phyloP scores from a whole-genome alignment of 2,888 invertebrate genomes.

The Epistrophe grossulariae region DNA sequence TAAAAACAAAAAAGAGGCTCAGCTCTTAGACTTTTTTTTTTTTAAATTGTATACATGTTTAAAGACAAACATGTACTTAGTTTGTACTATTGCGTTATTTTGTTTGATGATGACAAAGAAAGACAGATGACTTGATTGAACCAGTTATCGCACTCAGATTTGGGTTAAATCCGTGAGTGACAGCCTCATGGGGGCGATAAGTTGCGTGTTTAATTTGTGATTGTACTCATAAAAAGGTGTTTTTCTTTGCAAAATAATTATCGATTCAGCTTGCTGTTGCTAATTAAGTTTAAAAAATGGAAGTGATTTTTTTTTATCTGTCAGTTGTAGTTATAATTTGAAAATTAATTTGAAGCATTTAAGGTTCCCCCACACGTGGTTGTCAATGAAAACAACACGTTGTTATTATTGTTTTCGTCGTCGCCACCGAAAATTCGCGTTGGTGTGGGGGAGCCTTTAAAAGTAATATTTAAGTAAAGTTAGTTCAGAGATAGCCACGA shows the following conservation, averaged over 20 bases:
- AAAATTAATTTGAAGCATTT: too few relatives aligned
- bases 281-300: too few relatives aligned
- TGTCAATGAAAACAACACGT: too few relatives aligned
- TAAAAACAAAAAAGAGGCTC: constrained; percentile 20
- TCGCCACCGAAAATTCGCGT: too few relatives aligned
- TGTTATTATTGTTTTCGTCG: too few relatives aligned
- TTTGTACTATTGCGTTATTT: background rate
- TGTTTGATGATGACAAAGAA: background rate
- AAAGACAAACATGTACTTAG: background rate
- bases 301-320: too few relatives aligned
- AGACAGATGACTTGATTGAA: constrained; percentile 31
- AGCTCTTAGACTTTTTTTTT: constrained; percentile 40
- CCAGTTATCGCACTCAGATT: constrained; percentile 23
- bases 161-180: background rate
- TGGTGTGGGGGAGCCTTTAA: too few relatives aligned
- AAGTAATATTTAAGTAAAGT: too few relatives aligned
- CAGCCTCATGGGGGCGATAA: background rate
- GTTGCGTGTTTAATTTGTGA: background rate
- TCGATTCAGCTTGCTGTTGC: background rate
- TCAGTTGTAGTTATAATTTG: too few relatives aligned
- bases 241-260: background rate
- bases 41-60: constrained; percentile 28
- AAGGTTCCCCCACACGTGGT: too few relatives aligned
- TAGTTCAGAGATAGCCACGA: too few relatives aligned
- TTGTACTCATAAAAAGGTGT: background rate